Evolutionary conservation across 1,140 invertebrate species (phyloP).

Genomic region (Drosophila azteca): DNA sequence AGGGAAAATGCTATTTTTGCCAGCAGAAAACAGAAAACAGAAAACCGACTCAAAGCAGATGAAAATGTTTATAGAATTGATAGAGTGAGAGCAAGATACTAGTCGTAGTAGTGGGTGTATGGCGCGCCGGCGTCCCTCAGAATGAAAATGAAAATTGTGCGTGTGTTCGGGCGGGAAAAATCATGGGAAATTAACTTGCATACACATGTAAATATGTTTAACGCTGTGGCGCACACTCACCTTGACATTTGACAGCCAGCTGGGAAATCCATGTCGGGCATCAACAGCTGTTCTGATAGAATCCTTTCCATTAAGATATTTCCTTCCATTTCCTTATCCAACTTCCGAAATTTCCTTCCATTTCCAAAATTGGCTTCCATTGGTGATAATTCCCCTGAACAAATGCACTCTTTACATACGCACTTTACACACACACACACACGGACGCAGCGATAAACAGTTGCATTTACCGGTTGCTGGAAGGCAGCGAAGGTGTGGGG

Average conservation of each 20-base stretch:
- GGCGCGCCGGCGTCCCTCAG: conserved; percentile 38
- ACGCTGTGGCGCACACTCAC: conserved; percentile 25
- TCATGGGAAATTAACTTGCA: conserved; percentile 1
- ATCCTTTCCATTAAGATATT: too few relatives aligned
- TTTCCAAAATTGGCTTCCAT: too few relatives aligned
- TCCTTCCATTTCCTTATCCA: too few relatives aligned
- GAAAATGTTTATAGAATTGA: conserved; percentile 12
- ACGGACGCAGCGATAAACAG: conserved; percentile 24
- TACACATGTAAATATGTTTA: too few relatives aligned
- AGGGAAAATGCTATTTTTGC: conserved; percentile 60
- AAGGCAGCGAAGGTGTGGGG: too few relatives aligned
- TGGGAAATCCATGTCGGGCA: not conserved
- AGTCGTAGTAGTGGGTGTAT: not conserved
- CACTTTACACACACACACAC: conserved; percentile 19
- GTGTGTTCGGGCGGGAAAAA: not conserved
- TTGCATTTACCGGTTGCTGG: conserved; percentile 35
- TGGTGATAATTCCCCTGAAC: too few relatives aligned
- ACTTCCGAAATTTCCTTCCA: too few relatives aligned
- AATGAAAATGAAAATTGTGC: conserved; percentile 29
- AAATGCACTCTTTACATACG: conserved; percentile 10
- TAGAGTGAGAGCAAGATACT: not conserved
- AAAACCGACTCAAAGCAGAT: conserved; percentile 55
- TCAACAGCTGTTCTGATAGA: conserved; percentile 33
- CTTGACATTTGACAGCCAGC: conserved; percentile 31
- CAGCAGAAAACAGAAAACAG: conserved; percentile 11